These are phyloP conservation scores for Cavia porcellus DNA, from an alignment of 2,113 vertebrate genomes.

Conservation along the genomic window DNA sequence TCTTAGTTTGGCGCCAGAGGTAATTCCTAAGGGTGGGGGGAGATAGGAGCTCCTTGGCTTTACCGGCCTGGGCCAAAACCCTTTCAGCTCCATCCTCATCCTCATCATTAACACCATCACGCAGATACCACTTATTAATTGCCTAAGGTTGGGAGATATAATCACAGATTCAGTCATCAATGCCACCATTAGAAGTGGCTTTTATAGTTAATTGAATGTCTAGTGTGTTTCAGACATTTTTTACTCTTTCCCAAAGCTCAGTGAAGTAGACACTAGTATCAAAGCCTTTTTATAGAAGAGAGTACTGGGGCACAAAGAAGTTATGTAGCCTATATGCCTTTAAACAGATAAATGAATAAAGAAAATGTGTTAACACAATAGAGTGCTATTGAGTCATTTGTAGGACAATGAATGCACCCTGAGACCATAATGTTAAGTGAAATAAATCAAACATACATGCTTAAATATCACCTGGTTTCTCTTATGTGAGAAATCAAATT, in stretches of 20 bases:
- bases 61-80: too few species aligned
- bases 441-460: not conserved
- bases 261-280: too few species aligned
- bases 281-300: not conserved
- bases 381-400: not conserved
- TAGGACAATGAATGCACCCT: not conserved
- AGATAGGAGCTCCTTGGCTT: too few species aligned
- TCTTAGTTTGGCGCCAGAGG: too few species aligned
- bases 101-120: rapidly evolving
- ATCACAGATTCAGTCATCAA: not conserved
- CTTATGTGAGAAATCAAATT: not conserved
- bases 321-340: not conserved
- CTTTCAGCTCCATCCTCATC: not conserved
- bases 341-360: not conserved
- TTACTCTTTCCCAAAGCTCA: not conserved
- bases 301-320: not conserved
- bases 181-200: too few species aligned
- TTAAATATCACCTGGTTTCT: not conserved
- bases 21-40: too few species aligned
- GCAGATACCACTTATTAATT: not conserved
- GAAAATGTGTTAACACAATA: not conserved
- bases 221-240: not conserved
- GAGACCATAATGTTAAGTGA: not conserved
- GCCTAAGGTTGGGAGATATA: not conserved
- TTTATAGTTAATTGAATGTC: not conserved